These are phyloP conservation scores for Esox lucius DNA, from an alignment of 2,797 vertebrate genomes.

Conservation along the genomic window DNA sequence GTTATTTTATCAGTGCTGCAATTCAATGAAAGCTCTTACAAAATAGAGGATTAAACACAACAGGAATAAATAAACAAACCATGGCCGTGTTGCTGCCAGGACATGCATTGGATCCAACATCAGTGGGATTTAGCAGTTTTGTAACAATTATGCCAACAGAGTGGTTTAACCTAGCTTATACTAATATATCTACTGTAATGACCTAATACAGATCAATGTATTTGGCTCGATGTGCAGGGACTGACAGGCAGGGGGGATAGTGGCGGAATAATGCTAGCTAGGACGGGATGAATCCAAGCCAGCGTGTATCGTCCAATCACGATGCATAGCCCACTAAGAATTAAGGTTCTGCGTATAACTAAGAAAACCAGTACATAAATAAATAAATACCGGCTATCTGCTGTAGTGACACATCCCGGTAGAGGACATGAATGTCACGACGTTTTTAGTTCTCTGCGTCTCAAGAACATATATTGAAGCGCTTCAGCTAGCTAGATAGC, in stretches of 20 bases:
- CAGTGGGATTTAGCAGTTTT: conserved; percentile 20
- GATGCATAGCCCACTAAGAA: neutral
- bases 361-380: neutral
- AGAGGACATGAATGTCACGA: too few relatives aligned
- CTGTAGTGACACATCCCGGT: too few relatives aligned
- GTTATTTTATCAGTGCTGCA: conserved; percentile 61
- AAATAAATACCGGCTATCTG: neutral
- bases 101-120: conserved; percentile 4
- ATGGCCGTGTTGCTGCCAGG: conserved; percentile 16
- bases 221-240: too few relatives aligned
- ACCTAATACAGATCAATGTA: neutral
- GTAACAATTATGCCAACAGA: conserved; percentile 18
- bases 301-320: neutral
- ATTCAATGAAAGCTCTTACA: conserved; percentile 65
- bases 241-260: too few relatives aligned
- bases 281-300: neutral
- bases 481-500: too few relatives aligned
- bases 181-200: neutral
- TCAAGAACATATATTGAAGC: too few relatives aligned
- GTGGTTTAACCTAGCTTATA: neutral
- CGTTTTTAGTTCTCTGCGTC: too few relatives aligned
- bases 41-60: conserved; percentile 20
- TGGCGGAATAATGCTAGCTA: neutral
- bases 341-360: neutral
- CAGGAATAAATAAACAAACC: neutral